Evolutionary conservation across 2,888 invertebrate genomes (phyloP).

Genomic region (Nysson spinosus): DNA sequence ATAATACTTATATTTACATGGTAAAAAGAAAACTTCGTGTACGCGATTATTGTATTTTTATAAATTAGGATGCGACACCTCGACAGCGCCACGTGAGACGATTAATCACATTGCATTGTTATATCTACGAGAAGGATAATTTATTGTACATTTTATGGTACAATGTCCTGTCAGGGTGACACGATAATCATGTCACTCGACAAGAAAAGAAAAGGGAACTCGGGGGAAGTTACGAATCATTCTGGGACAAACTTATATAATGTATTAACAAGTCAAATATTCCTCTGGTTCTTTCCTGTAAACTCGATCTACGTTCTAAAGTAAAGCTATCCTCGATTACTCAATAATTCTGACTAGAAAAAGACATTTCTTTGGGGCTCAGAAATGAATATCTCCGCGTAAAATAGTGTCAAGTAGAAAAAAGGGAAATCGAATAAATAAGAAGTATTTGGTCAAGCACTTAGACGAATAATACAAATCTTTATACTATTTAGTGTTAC

Average conservation of each 20-base stretch:
- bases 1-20: slow-evolving; percentile 4
- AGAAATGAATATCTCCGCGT: slow-evolving; percentile 11
- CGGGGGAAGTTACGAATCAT: no score
- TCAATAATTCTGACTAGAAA: background rate
- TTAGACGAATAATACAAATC: slow-evolving; percentile 58
- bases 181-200: background rate
- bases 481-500: slow-evolving; percentile 47
- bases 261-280: no score
- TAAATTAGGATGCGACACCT: background rate
- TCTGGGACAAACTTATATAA: no score
- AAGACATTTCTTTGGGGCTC: slow-evolving; percentile 4
- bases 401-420: slow-evolving; percentile 12
- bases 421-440: slow-evolving; percentile 18
- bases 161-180: background rate
- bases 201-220: background rate
- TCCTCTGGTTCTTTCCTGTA: no score
- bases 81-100: background rate
- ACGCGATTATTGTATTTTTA: background rate
- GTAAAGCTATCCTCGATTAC: no score
- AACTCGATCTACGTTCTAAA: no score
- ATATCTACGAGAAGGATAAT: slow-evolving; percentile 5
- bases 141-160: slow-evolving; percentile 12
- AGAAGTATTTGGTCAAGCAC: slow-evolving; percentile 59
- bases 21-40: slow-evolving; percentile 17
- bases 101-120: slow-evolving; percentile 1